Percentiles rank a stretch among this genome's conserved stretches.
Evolutionary conservation across 2,888 invertebrate genomes (phyloP).

Genomic region (Temnothorax ravouxi): DNA sequence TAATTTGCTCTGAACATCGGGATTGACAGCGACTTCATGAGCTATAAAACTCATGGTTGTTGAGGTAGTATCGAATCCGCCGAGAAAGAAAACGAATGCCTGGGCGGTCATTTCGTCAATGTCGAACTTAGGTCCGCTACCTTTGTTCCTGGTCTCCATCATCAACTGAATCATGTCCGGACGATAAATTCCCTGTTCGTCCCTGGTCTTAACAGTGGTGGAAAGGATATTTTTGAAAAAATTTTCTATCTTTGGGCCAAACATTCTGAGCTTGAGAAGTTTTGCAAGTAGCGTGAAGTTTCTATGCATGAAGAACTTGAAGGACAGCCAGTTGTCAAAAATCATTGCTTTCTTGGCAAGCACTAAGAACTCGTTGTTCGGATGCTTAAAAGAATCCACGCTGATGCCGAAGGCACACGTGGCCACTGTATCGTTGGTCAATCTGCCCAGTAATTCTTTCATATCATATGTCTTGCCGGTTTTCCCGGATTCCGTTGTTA

Average conservation of each 20-base stretch:
- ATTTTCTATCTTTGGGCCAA: background rate
- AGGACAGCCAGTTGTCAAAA: background rate
- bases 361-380: conserved; percentile 69
- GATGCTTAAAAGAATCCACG: conserved; percentile 77
- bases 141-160: conserved; percentile 85
- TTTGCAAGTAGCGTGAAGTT: background rate
- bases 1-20: conserved; percentile 86
- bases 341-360: background rate
- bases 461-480: conserved; percentile 73
- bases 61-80: conserved; percentile 80
- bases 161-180: conserved; percentile 89
- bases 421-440: conserved; percentile 77
- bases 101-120: conserved; percentile 86
- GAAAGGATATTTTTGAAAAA: conserved; percentile 26
- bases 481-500: conserved; percentile 47
- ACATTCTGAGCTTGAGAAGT: background rate
- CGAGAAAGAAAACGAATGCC: conserved; percentile 82
- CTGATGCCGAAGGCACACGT: conserved; percentile 78
- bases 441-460: conserved; percentile 75
- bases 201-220: conserved; percentile 70
- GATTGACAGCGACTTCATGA: conserved; percentile 82
- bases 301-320: conserved; percentile 9
- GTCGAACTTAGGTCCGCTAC: conserved; percentile 46
- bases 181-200: conserved; percentile 81
- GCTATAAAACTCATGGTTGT: conserved; percentile 74